These are phyloP conservation scores for Spialia ferax DNA, from an alignment of 2,888 invertebrate species.

Conservation along the genomic window DNA sequence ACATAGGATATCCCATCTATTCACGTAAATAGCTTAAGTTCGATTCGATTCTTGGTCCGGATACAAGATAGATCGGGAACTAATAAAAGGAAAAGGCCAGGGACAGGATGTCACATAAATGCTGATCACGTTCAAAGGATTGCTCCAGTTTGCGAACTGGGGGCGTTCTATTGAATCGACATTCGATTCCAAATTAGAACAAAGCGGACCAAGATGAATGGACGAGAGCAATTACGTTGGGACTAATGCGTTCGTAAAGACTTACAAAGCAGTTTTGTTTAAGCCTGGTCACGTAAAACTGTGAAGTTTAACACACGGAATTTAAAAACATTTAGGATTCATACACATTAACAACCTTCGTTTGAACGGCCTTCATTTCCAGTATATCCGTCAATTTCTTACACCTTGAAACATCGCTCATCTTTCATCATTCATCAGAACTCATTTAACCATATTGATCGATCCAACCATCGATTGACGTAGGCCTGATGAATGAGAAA, in stretches of 20 bases:
- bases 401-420: too few relatives aligned
- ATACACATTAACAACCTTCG: too few relatives aligned
- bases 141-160: conserved; percentile 14
- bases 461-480: too few relatives aligned
- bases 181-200: conserved; percentile 16
- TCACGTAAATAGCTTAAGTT: too few relatives aligned
- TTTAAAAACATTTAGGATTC: too few relatives aligned
- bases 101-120: conserved; percentile 9
- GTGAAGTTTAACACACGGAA: neutral
- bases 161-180: conserved; percentile 15
- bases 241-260: neutral
- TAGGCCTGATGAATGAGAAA: too few relatives aligned
- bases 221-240: neutral
- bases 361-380: too few relatives aligned
- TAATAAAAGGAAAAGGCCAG: neutral
- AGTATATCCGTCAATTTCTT: too few relatives aligned
- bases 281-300: neutral
- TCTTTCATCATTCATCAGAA: too few relatives aligned
- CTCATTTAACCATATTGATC: too few relatives aligned
- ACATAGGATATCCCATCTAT: too few relatives aligned
- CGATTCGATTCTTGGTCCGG: neutral
- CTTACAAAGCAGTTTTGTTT: neutral
- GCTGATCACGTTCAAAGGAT: conserved; percentile 27
- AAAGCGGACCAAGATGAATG: conserved; percentile 12
- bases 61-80: neutral